Evolutionary conservation across 2,888 invertebrate genomes (phyloP).

Genomic region (Chrysomela aeneicollis): DNA sequence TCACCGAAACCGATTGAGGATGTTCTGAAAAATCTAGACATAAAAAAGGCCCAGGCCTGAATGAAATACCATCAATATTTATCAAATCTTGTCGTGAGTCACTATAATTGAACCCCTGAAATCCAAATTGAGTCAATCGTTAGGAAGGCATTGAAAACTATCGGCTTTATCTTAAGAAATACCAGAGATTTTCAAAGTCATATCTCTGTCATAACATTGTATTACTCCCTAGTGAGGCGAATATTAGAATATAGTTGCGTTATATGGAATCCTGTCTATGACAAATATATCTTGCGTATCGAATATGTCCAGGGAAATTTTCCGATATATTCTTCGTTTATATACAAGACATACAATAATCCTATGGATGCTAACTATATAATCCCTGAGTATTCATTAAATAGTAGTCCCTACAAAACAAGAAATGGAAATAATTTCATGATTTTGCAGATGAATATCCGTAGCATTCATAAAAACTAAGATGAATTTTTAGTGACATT

Average conservation of each 20-base stretch:
- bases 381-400: neutral
- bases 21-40: neutral
- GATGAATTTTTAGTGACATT: too few relatives aligned
- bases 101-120: too few relatives aligned
- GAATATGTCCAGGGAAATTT: neutral
- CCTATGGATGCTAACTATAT: neutral
- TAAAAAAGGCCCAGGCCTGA: neutral
- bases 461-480: too few relatives aligned
- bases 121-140: neutral
- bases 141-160: neutral
- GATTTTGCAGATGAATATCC: too few relatives aligned
- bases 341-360: neutral
- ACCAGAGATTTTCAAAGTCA: neutral
- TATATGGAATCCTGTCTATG: neutral
- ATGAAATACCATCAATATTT: neutral
- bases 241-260: neutral
- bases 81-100: neutral
- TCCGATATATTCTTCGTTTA: too few relatives aligned
- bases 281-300: neutral
- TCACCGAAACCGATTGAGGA: neutral
- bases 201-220: too few relatives aligned
- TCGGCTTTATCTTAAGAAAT: neutral
- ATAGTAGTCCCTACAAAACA: too few relatives aligned
- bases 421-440: too few relatives aligned
- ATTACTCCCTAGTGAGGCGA: neutral